A percentile compares a stretch with the other conserved stretches of the same genome.
phyloP scores from a whole-genome alignment of 2,797 vertebrate species.

The Oreortyx pictus region DNA sequence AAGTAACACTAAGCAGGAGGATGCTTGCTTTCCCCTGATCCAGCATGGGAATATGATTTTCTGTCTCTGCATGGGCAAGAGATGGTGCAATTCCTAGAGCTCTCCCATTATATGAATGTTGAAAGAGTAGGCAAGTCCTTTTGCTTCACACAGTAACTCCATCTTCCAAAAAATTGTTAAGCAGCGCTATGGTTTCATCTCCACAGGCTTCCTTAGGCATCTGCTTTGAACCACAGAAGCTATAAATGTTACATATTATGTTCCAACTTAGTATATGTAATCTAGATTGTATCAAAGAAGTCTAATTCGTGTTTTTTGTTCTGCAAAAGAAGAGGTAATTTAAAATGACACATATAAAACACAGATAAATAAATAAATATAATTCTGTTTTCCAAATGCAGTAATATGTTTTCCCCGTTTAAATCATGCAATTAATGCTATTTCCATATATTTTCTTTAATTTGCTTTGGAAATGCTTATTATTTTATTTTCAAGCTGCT shows the following conservation, averaged over 20 bases:
- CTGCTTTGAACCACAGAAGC: neutral
- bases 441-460: constrained; percentile 11
- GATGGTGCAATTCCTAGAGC: neutral
- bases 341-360: neutral
- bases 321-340: neutral
- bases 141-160: neutral
- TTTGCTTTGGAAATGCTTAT: neutral
- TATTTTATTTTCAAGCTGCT: constrained; percentile 2
- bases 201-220: neutral
- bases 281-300: neutral
- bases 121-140: neutral
- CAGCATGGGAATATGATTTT: accelerated
- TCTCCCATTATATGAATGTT: neutral
- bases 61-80: accelerated
- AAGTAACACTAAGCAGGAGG: neutral
- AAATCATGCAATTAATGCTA: neutral
- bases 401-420: neutral
- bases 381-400: neutral
- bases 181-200: too few relatives aligned
- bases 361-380: neutral
- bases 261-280: neutral
- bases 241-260: neutral
- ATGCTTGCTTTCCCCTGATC: neutral
- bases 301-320: neutral
- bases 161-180: neutral